Conservation (phyloP, 37 sponge, comb jelly and placozoan species). For the Geodia barretti region DNA sequence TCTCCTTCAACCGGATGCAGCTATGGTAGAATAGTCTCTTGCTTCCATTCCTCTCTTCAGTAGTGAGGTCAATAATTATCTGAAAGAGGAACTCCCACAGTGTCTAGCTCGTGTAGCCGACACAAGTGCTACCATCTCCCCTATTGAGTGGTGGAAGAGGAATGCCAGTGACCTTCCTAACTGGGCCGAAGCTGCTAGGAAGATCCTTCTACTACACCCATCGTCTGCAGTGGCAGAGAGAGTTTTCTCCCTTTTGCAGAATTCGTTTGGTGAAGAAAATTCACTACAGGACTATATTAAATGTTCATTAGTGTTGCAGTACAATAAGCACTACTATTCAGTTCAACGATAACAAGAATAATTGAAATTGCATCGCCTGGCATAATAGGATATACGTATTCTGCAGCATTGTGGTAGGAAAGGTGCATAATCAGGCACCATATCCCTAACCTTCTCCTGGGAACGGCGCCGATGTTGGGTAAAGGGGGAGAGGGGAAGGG, state of each 20-base stretch:
- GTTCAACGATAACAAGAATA: too few species aligned
- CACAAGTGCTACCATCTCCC: neutral
- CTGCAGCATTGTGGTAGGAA: neutral
- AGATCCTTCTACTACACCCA: neutral
- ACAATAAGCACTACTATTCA: neutral
- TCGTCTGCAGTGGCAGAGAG: neutral
- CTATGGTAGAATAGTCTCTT: slow-evolving; percentile 12
- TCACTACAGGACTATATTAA: neutral
- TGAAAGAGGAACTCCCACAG: slow-evolving; percentile 17
- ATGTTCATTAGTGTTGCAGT: neutral
- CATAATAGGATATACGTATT: neutral
- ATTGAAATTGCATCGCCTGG: neutral
- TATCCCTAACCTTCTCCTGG: neutral
- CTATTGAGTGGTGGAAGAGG: slow-evolving; percentile 40
- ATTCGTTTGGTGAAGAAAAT: neutral
- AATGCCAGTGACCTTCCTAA: slow-evolving; percentile 22
- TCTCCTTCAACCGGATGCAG: slow-evolving; percentile 20
- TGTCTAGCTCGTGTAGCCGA: slow-evolving; percentile 29
- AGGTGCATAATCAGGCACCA: neutral
- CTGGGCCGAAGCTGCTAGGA: slow-evolving; percentile 22
- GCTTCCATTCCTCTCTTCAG: slow-evolving; percentile 22
- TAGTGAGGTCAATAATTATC: neutral
- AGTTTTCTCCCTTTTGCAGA: neutral
- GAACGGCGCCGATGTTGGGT: too few species aligned
- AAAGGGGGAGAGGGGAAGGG: too few species aligned